Conservation (phyloP, 2,888 invertebrate genomes). For the Ecliptopera silaceata region DNA sequence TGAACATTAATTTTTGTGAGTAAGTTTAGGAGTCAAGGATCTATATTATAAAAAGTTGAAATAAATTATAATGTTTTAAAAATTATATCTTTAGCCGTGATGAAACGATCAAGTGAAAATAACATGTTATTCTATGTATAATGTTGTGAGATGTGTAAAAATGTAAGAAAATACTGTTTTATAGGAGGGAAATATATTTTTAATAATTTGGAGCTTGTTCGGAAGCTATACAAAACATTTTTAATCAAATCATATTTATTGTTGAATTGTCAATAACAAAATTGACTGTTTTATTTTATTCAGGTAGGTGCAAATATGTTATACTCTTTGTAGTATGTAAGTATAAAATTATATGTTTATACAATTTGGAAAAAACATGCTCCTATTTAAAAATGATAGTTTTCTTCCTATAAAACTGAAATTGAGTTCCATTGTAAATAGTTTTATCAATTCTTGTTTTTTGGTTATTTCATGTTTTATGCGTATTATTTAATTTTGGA, state of each 20-base stretch:
- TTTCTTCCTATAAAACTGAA: slow-evolving; percentile 29
- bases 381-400: not conserved
- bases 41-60: too few species aligned
- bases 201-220: not conserved
- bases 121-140: slow-evolving; percentile 19
- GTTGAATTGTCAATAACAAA: too few species aligned
- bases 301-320: too few species aligned
- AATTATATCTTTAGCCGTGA: slow-evolving; percentile 12
- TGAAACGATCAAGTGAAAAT: slow-evolving; percentile 15
- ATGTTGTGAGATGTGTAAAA: slow-evolving; percentile 16
- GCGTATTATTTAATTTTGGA: slow-evolving; percentile 74
- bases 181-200: slow-evolving; percentile 13
- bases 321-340: too few species aligned
- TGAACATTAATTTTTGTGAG: too few species aligned
- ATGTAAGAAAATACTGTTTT: slow-evolving; percentile 14
- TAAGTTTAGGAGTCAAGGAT: too few species aligned
- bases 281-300: too few species aligned
- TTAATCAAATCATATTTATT: too few species aligned
- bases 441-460: slow-evolving; percentile 65
- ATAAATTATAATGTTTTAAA: too few species aligned
- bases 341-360: too few species aligned
- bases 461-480: slow-evolving; percentile 70
- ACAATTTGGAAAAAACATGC: not conserved
- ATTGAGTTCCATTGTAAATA: slow-evolving; percentile 66
- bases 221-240: too few species aligned